These are phyloP conservation scores for Sympetrum striolatum DNA, from an alignment of 2,888 invertebrate species.

Conservation along the genomic window DNA sequence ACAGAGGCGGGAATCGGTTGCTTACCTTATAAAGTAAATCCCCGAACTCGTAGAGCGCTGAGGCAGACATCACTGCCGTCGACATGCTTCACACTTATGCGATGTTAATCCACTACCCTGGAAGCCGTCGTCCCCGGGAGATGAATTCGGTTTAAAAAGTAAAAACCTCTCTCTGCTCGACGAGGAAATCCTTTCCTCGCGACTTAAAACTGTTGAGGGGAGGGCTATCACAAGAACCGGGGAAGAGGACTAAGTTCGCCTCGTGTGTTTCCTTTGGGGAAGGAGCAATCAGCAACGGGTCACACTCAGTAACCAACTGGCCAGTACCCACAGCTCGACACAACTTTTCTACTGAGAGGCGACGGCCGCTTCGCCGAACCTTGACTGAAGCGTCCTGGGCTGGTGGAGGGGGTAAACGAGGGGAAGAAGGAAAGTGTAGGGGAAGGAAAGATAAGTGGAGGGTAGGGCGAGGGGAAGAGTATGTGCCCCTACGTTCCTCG, in stretches of 20 bases:
- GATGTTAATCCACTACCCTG: conserved; percentile 14
- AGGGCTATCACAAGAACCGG: conserved; percentile 25
- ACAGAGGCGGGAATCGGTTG: conserved; percentile 46
- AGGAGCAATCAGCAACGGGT: conserved; percentile 9
- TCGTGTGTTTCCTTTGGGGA: not conserved
- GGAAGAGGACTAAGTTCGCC: not conserved
- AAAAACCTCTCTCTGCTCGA: not conserved
- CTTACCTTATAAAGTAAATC: conserved; percentile 76
- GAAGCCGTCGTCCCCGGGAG: not conserved
- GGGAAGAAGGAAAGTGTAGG: not conserved
- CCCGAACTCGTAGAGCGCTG: conserved; percentile 74
- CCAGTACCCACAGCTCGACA: not conserved
- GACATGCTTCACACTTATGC: conserved; percentile 63
- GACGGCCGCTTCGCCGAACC: conserved; percentile 9
- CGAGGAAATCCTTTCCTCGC: not conserved
- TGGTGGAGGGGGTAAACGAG: not conserved
- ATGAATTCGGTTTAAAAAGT: not conserved
- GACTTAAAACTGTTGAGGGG: not conserved
- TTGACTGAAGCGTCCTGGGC: conserved; percentile 16
- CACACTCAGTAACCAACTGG: conserved; percentile 34
- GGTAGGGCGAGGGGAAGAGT: not conserved
- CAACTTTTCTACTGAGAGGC: conserved; percentile 24
- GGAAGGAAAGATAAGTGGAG: not conserved
- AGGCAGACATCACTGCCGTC: conserved; percentile 78
- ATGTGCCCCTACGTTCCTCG: not conserved